phyloP scores from a whole-genome alignment of 2,113 vertebrate species.

The Zeus faber region DNA sequence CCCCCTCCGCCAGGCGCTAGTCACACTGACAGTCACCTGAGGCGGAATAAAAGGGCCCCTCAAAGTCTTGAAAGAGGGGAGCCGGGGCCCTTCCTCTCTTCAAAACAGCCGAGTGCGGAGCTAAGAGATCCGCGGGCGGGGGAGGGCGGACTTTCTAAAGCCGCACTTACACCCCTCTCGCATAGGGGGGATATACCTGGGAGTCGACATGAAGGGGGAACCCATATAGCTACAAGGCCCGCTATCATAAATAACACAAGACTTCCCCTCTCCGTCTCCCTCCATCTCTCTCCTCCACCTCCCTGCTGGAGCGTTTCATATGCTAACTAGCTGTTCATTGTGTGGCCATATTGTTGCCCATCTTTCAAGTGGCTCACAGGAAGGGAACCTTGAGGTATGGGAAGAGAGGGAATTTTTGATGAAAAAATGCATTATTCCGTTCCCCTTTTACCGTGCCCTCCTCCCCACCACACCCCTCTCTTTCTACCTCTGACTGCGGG shows the following conservation, averaged over 20 bases:
- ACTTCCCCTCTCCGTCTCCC: conserved; percentile 45
- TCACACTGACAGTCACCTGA: conserved; percentile 71
- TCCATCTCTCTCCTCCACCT: conserved; percentile 60
- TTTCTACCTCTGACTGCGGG: conserved; percentile 50
- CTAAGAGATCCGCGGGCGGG: conserved; percentile 47
- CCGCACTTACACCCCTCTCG: conserved; percentile 57
- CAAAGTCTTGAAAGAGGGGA: conserved; percentile 66
- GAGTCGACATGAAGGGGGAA: conserved; percentile 66
- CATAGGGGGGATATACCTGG: conserved; percentile 67
- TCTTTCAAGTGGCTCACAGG: conserved; percentile 77
- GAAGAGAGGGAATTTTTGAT: conserved; percentile 80
- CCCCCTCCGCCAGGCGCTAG: conserved; percentile 67
- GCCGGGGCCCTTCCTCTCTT: conserved; percentile 62
- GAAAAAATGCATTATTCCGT: conserved; percentile 77
- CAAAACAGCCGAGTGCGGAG: conserved; percentile 47
- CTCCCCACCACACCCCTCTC: neutral
- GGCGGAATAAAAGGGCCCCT: conserved; percentile 69
- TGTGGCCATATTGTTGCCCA: conserved; percentile 76
- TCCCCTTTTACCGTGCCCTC: conserved; percentile 49
- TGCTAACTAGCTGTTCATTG: conserved; percentile 81
- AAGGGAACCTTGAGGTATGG: conserved; percentile 76
- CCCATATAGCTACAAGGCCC: conserved; percentile 72
- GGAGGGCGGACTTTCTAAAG: conserved; percentile 55
- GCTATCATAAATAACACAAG: conserved; percentile 80
- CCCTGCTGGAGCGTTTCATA: conserved; percentile 77